Evolutionary conservation across 2,113 vertebrate genomes (phyloP), one percentile per base, ranked within the genome.

Genomic region (Hippotragus niger): DNA sequence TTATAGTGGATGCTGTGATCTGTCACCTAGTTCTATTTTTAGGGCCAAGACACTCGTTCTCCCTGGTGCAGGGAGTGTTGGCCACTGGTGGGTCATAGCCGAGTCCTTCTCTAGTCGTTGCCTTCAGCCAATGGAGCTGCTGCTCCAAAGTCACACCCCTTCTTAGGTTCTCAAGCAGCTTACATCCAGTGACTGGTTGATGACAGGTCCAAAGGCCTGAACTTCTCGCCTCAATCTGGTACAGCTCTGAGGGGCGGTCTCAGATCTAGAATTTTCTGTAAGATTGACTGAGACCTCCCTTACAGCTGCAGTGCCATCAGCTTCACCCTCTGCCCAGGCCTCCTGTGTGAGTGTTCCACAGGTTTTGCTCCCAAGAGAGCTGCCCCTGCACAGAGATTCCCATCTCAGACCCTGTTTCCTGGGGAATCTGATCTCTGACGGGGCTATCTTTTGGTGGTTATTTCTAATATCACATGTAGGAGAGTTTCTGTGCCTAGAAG

Each of bases 221-320:
- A 29, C 16, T 58, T 40, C 21, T 17, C 33, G 47, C 40, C 31
- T 97, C 43, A 11, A 3, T 67, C 55, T 29, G 50, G 58, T 52
- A 57, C 17, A 31, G 14, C 3, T 53, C 31, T 8, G 36, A 85
- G 15, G 25, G 36, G 13, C 5, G 11, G 5, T 19, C n/a, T 11
- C 31, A 40, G 71, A 7, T 36, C 33, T 31, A 33, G 64, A n/a
- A 27, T 50, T 88, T 57, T 84, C 31, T 14, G 43, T 23, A 64
- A 50, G 62, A 33, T 4, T 64, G 33, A 14, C 12, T 15, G 36
- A 57, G 33, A 9, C 13, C 43, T 92, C 52, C 4, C 40, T 82
- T 15, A 8, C 5, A 29, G 12, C 14, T 16, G 4, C 8, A 19
- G 3, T 5, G 27, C 2, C 3, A 0, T 45, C 52, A 31, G 2